phyloP scores from a whole-genome alignment of 2,113 vertebrate species.

The Pantherophis guttatus region DNA sequence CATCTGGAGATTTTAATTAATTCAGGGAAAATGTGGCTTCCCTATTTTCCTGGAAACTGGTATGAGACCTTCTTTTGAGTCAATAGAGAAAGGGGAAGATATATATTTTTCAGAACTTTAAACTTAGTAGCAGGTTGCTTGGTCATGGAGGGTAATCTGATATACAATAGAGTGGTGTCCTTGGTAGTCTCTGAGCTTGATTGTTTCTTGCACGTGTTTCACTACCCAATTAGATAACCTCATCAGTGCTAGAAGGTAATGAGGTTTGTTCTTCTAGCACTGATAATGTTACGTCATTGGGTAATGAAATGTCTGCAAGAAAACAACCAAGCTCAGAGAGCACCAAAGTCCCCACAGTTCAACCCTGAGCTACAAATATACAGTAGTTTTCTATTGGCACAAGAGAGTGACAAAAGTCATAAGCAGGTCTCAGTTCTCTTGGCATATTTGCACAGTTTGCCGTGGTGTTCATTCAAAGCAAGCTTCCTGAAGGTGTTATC shows the following conservation, averaged over 20 bases:
- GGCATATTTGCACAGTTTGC: slow-evolving; percentile 33
- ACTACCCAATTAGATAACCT: not conserved
- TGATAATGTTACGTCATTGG: not conserved
- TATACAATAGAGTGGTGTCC: slow-evolving; percentile 4
- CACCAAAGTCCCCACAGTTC: not conserved
- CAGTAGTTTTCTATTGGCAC: not conserved
- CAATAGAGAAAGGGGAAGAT: not conserved
- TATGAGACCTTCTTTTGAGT: not conserved
- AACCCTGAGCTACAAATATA: not conserved
- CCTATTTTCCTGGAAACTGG: not conserved
- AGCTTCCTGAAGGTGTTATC: slow-evolving; percentile 50
- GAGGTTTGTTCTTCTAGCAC: too few relatives aligned
- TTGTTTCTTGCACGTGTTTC: not conserved
- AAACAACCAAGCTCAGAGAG: not conserved
- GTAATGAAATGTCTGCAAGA: not conserved
- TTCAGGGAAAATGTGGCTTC: not conserved
- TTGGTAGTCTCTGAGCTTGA: not conserved
- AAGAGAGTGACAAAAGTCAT: slow-evolving; percentile 20
- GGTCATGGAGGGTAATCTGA: not conserved
- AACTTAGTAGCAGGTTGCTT: not conserved
- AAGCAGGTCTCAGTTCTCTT: slow-evolving; percentile 31
- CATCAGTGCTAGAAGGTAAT: not conserved
- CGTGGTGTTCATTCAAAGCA: slow-evolving; percentile 31
- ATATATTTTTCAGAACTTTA: not conserved
- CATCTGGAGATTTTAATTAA: not conserved